A percentile compares a stretch with the other conserved stretches of the same genome.
Conservation (phyloP, 2,113 vertebrate species). For the Leptosomus discolor region DNA sequence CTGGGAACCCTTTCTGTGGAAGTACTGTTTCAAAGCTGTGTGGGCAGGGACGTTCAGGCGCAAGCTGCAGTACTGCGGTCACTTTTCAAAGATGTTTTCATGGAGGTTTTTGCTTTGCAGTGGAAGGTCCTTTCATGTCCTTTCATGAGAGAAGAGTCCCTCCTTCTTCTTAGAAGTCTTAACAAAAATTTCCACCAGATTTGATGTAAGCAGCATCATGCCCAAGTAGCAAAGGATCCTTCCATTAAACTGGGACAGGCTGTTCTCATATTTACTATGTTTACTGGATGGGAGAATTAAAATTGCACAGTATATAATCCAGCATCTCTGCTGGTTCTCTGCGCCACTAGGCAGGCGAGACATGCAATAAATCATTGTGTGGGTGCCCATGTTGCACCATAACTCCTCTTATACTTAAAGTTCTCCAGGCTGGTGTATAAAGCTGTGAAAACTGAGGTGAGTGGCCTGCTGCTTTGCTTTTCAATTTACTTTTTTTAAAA, state of each 20-base stretch:
- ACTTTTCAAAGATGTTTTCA: background rate
- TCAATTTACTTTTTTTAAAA: background rate
- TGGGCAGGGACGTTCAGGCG: background rate
- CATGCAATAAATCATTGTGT: background rate
- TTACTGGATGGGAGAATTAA: background rate
- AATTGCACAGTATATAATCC: background rate
- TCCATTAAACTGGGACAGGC: background rate
- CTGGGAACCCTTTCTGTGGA: background rate
- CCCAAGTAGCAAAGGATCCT: background rate
- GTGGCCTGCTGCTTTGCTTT: background rate
- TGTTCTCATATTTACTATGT: background rate
- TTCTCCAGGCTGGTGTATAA: background rate
- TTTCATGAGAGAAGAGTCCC: background rate
- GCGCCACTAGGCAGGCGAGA: background rate
- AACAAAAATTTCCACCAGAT: background rate
- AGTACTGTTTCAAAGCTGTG: background rate
- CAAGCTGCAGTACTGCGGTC: background rate
- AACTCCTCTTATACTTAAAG: background rate
- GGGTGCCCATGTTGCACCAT: background rate
- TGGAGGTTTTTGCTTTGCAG: background rate
- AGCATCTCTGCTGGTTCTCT: background rate
- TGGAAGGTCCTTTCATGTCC: background rate
- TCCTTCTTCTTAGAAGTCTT: background rate
- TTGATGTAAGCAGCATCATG: background rate
- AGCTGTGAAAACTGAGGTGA: background rate